Conservation (phyloP, 2,888 invertebrate genomes). For the Diadromus collaris region DNA sequence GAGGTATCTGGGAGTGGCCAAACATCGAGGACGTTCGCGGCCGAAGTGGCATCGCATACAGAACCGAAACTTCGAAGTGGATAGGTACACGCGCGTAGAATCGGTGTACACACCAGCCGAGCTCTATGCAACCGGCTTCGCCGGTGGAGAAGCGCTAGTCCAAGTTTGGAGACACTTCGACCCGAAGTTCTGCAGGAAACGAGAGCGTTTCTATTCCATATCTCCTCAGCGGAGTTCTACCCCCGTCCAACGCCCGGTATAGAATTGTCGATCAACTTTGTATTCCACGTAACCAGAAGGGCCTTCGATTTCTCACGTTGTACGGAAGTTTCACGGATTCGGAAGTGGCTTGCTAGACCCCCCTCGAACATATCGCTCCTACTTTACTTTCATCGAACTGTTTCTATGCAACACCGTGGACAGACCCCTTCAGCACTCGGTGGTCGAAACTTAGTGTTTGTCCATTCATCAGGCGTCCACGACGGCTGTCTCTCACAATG, state of each 20-base stretch:
- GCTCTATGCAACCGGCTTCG: slow-evolving; percentile 7
- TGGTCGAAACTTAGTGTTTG: slow-evolving; percentile 16
- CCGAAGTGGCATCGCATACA: slow-evolving; percentile 10
- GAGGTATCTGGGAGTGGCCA: slow-evolving; percentile 12
- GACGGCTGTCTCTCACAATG: neutral
- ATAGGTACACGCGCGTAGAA: slow-evolving; percentile 5
- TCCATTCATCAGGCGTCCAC: slow-evolving; percentile 20
- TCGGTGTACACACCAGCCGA: neutral
- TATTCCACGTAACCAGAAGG: slow-evolving; percentile 3
- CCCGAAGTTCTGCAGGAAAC: slow-evolving; percentile 11
- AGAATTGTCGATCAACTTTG: slow-evolving; percentile 15
- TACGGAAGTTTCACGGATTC: slow-evolving; percentile 1
- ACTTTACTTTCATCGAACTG: neutral
- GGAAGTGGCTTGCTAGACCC: neutral
- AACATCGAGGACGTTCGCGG: slow-evolving; percentile 4
- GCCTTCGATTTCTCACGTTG: neutral
- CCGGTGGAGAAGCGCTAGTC: neutral
- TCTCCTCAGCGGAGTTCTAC: neutral
- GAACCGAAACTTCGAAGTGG: slow-evolving; percentile 5
- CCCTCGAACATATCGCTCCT: neutral
- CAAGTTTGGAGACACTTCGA: slow-evolving; percentile 4
- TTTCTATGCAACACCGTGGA: neutral
- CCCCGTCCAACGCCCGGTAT: neutral
- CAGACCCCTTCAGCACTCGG: neutral
- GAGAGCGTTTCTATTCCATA: slow-evolving; percentile 24